A percentile compares a stretch with the other conserved stretches of the same genome.
These are phyloP conservation scores for Drosophila suboccidentalis DNA, from an alignment of 2,888 invertebrate genomes.

Conservation along the genomic window DNA sequence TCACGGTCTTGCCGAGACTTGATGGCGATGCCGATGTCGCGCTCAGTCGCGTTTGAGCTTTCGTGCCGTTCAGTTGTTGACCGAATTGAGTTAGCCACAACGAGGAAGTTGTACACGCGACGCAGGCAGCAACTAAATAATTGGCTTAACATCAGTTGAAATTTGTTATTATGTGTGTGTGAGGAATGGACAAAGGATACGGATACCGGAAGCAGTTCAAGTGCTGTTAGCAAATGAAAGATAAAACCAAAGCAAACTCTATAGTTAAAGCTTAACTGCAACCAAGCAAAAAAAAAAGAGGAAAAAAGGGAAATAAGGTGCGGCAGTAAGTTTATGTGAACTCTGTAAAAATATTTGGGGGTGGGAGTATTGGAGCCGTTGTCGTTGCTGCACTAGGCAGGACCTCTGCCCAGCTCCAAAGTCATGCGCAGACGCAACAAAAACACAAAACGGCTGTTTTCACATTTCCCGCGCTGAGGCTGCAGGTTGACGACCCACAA, in stretches of 20 bases:
- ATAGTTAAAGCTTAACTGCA: slow-evolving; percentile 7
- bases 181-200: slow-evolving; percentile 16
- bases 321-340: slow-evolving; percentile 51
- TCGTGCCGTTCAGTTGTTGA: slow-evolving; percentile 66
- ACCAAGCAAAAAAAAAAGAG: slow-evolving; percentile 21
- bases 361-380: slow-evolving; percentile 31
- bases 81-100: slow-evolving; percentile 29
- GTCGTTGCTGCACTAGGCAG: slow-evolving; percentile 53
- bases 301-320: slow-evolving; percentile 42
- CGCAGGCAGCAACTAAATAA: slow-evolving; percentile 57
- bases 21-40: slow-evolving; percentile 17
- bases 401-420: slow-evolving; percentile 1
- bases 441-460: slow-evolving; percentile 79
- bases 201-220: slow-evolving; percentile 15
- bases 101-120: slow-evolving; percentile 40
- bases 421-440: slow-evolving; percentile 75
- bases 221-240: slow-evolving; percentile 25
- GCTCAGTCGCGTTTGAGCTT: slow-evolving; percentile 72
- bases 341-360: slow-evolving; percentile 44
- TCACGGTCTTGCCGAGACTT: slow-evolving; percentile 3
- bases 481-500: slow-evolving; percentile 77
- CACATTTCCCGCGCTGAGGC: slow-evolving; percentile 73
- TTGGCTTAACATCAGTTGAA: slow-evolving; percentile 65
- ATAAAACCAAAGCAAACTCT: slow-evolving; percentile 5
- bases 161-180: slow-evolving; percentile 36